Conservation (phyloP, 2,888 invertebrate species). For the Mimumesa dahlbomi region DNA sequence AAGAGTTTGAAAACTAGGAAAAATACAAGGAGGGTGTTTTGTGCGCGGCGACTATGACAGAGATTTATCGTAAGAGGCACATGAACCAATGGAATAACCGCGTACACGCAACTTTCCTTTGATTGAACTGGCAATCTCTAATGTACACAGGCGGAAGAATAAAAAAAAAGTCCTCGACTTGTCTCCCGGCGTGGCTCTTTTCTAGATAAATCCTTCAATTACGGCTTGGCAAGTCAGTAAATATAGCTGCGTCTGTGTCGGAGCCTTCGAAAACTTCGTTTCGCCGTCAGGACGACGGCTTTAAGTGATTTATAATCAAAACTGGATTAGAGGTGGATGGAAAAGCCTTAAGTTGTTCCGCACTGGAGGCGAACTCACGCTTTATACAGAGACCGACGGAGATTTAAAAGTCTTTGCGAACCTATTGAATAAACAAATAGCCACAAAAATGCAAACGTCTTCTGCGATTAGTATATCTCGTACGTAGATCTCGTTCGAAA, state of each 20-base stretch:
- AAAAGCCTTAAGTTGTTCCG: constrained; percentile 62
- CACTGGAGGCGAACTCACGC: constrained; percentile 34
- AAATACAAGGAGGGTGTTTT: constrained; percentile 27
- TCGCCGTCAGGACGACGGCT: constrained; percentile 61
- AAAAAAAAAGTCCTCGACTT: constrained; percentile 4
- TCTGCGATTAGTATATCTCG: neutral
- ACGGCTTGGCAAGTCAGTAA: constrained; percentile 54
- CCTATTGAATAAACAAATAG: constrained; percentile 43
- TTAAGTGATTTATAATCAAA: constrained; percentile 69
- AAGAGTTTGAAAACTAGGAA: neutral
- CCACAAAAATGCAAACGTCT: constrained; percentile 29
- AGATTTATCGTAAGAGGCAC: constrained; percentile 14
- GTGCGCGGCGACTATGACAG: constrained; percentile 11
- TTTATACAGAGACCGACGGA: constrained; percentile 37
- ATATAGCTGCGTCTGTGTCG: constrained; percentile 40
- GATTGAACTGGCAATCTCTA: neutral
- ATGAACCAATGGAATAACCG: constrained; percentile 13
- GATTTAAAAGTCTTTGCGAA: constrained; percentile 60
- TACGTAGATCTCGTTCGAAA: no score
- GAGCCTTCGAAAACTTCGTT: constrained; percentile 64
- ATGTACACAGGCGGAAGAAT: neutral
- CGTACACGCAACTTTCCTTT: constrained; percentile 23
- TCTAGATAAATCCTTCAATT: constrained; percentile 64
- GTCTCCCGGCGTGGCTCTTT: constrained; percentile 23
- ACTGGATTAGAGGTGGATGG: constrained; percentile 65